These are phyloP conservation scores for Ophthalmotilapia sp. DNA, from an alignment of 2,113 vertebrate genomes.

Conservation along the genomic window DNA sequence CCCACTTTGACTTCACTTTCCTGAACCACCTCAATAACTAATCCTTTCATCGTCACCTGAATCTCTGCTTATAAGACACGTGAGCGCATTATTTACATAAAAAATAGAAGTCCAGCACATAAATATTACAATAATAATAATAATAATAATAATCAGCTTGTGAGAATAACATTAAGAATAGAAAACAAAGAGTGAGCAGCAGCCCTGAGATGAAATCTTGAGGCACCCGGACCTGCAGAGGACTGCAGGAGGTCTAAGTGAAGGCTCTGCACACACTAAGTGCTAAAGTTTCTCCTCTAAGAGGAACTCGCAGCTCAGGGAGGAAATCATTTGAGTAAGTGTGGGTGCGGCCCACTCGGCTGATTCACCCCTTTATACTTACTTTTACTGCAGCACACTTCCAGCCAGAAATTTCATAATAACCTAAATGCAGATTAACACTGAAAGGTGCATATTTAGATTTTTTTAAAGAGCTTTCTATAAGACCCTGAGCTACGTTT, in stretches of 20 bases:
- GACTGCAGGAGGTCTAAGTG: not conserved
- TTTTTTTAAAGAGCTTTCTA: not conserved
- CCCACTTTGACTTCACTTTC: conserved; percentile 9
- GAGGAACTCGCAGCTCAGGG: conserved; percentile 13
- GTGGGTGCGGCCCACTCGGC: not conserved
- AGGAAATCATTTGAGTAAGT: conserved; percentile 19
- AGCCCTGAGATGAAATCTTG: conserved; percentile 47
- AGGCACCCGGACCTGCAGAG: not conserved
- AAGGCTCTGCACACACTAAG: conserved; percentile 6
- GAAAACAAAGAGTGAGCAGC: conserved; percentile 28
- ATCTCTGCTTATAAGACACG: conserved; percentile 1
- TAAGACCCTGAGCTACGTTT: conserved; percentile 26
- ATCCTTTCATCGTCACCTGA: not conserved
- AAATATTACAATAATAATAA: conserved; percentile 25
- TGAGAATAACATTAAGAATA: conserved; percentile 35
- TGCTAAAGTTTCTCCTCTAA: conserved; percentile 15
- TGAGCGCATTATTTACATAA: conserved; percentile 31
- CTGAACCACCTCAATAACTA: not conserved
- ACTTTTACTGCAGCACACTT: not conserved
- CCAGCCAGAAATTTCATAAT: not conserved
- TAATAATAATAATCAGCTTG: not conserved
- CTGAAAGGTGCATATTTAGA: not conserved
- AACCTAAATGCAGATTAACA: not conserved
- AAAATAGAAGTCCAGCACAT: conserved; percentile 45
- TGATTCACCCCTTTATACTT: not conserved